phyloP scores from a whole-genome alignment of 1,140 invertebrate genomes.

The Thereuonema tuberculata region DNA sequence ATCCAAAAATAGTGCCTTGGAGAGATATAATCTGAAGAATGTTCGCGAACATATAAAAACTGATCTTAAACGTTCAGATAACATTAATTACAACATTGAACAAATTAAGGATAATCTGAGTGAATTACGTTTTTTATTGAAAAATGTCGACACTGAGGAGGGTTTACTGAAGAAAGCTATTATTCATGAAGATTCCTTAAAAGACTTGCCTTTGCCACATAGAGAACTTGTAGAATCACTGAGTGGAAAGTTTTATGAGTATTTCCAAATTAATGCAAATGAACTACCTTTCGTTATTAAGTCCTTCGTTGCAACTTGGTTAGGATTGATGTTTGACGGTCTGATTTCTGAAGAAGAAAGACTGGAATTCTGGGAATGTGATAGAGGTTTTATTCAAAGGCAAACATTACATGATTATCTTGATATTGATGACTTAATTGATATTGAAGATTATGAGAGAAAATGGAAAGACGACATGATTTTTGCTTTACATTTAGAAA shows the following conservation, averaged over 20 bases:
- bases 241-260: too few relatives aligned
- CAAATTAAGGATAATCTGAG: neutral
- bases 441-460: too few relatives aligned
- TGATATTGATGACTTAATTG: too few relatives aligned
- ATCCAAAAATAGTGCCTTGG: conserved; percentile 43
- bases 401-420: neutral
- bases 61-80: neutral
- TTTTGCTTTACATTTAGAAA: neutral
- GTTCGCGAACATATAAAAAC: neutral
- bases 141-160: neutral
- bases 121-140: neutral
- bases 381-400: too few relatives aligned
- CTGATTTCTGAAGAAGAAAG: too few relatives aligned
- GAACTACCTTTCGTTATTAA: too few relatives aligned
- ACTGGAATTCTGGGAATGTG: too few relatives aligned
- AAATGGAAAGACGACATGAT: too few relatives aligned
- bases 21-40: conserved; percentile 26
- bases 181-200: neutral
- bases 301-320: too few relatives aligned
- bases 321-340: too few relatives aligned
- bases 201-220: neutral
- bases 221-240: too few relatives aligned
- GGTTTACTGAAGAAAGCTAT: neutral
- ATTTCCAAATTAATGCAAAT: too few relatives aligned
- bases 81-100: neutral